Evolutionary conservation across 1,140 invertebrate genomes (phyloP).

Genomic region (Semibalanus balanoides): DNA sequence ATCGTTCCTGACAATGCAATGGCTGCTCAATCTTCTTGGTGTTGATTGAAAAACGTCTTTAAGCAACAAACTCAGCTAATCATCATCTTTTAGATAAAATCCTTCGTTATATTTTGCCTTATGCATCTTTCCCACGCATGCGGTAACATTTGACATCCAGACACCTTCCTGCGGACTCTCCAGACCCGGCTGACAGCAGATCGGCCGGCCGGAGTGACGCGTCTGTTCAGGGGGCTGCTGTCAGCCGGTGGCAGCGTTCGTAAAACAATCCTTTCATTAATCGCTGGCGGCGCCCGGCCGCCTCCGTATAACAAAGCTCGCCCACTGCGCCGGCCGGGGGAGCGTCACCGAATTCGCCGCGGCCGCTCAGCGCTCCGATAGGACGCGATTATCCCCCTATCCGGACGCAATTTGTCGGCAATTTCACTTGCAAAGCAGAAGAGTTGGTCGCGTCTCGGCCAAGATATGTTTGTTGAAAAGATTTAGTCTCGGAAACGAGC

Average conservation of each 20-base stretch:
- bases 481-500: not conserved
- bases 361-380: not conserved
- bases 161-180: too few relatives aligned
- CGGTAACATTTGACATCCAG: too few relatives aligned
- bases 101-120: too few relatives aligned
- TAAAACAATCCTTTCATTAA: not conserved
- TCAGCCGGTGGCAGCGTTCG: not conserved
- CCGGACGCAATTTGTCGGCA: not conserved
- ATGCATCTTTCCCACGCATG: too few relatives aligned
- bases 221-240: not conserved
- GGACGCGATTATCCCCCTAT: not conserved
- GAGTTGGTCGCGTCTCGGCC: not conserved
- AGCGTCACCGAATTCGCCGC: not conserved
- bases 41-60: too few relatives aligned
- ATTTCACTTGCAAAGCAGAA: slow-evolving; percentile 2
- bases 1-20: too few relatives aligned
- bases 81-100: too few relatives aligned
- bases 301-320: not conserved
- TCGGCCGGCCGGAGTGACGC: too few relatives aligned
- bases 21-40: too few relatives aligned
- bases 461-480: not conserved
- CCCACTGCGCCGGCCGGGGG: not conserved
- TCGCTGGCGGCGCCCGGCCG: not conserved
- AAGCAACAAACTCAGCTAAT: too few relatives aligned
- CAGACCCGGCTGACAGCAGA: too few relatives aligned